phyloP scores from a whole-genome alignment of 2,113 vertebrate species.

The Anarrhichthys ocellatus region DNA sequence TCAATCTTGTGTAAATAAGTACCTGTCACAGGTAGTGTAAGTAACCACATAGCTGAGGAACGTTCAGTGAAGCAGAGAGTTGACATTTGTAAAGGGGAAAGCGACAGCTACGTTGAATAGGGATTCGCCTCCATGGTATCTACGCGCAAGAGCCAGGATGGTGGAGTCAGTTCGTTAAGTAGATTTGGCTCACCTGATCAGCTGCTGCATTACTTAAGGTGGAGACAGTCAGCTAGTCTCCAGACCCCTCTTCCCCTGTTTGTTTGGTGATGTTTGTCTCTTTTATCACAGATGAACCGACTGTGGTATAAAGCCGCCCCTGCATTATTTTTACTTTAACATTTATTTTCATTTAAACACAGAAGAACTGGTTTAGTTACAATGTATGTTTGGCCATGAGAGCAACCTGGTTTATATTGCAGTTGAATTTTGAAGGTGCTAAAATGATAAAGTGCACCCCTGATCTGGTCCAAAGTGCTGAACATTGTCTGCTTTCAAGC shows the following conservation, averaged over 20 bases:
- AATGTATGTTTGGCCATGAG: neutral
- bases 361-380: neutral
- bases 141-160: neutral
- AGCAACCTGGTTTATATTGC: neutral
- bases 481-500: neutral
- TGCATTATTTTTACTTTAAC: neutral
- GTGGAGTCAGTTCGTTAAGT: neutral
- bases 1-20: neutral
- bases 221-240: too few species aligned
- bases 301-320: too few species aligned
- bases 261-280: neutral
- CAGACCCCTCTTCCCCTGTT: neutral
- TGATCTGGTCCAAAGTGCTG: neutral
- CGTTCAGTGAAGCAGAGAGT: neutral
- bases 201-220: neutral
- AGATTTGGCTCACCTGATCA: neutral
- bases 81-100: neutral
- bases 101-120: too few species aligned
- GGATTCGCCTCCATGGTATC: neutral
- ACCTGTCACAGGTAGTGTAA: neutral
- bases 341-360: neutral
- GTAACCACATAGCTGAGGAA: too few species aligned
- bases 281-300: neutral
- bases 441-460: neutral
- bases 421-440: neutral